Percentiles rank a stretch among this genome's conserved stretches.
phyloP scores from a whole-genome alignment of 2,797 vertebrate species.

The Paguma larvata region DNA sequence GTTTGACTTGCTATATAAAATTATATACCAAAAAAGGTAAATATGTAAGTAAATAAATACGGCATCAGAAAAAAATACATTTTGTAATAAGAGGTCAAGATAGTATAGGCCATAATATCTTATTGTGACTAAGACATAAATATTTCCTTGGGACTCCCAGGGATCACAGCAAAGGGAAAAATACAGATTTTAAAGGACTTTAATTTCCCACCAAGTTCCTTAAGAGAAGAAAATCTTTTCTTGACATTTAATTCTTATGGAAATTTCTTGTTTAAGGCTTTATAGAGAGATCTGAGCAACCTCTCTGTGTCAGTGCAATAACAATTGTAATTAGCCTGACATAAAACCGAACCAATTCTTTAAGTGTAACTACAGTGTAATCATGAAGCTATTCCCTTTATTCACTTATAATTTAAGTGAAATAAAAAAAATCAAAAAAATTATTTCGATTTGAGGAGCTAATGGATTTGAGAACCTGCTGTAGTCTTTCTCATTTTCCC shows the following conservation, averaged over 20 bases:
- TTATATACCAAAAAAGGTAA: not conserved
- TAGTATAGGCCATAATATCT: not conserved
- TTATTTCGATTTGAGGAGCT: slow-evolving; percentile 25
- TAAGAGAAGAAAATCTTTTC: not conserved
- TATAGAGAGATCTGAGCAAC: not conserved
- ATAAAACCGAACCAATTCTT: slow-evolving; percentile 42
- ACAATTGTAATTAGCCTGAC: slow-evolving; percentile 52
- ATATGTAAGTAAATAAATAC: not conserved
- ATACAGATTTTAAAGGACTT: not conserved
- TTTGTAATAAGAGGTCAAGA: not conserved
- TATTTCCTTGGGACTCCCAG: not conserved
- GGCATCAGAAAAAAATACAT: not conserved
- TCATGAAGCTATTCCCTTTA: slow-evolving; percentile 36
- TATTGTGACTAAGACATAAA: not conserved
- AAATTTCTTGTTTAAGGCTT: not conserved
- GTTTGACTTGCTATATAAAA: not conserved
- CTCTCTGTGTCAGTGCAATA: not conserved
- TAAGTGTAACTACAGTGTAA: slow-evolving; percentile 35
- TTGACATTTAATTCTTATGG: slow-evolving; percentile 43
- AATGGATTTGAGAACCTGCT: not conserved
- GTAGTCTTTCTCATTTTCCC: not conserved
- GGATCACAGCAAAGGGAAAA: not conserved
- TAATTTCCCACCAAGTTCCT: not conserved
- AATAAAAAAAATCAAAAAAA: no score
- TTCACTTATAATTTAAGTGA: not conserved